phyloP scores from a whole-genome alignment of 2,888 invertebrate genomes.

The Nomada lathburiana region DNA sequence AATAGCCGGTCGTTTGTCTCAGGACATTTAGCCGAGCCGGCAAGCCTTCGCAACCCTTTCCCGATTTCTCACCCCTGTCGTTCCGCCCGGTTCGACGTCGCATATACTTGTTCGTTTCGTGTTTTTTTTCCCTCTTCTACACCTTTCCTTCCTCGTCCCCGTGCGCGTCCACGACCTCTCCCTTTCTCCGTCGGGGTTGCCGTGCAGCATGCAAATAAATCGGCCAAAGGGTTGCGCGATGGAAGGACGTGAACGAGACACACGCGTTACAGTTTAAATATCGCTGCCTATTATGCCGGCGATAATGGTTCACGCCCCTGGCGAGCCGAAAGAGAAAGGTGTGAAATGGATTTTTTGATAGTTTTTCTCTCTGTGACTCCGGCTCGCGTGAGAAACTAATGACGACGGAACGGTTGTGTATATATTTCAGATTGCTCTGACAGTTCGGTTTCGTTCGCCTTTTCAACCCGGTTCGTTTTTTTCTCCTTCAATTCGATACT shows the following conservation, averaged over 20 bases:
- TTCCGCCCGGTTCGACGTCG: slow-evolving; percentile 24
- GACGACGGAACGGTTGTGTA: slow-evolving; percentile 7
- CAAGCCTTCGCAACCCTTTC: slow-evolving; percentile 63
- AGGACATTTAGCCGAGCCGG: slow-evolving; percentile 21
- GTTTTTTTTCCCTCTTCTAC: slow-evolving; percentile 6
- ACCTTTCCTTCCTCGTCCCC: not conserved
- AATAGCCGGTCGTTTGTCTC: slow-evolving; percentile 74
- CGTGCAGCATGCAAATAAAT: slow-evolving; percentile 78
- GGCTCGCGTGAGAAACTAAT: slow-evolving; percentile 47
- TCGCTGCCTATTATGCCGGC: slow-evolving; percentile 79
- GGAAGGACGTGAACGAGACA: slow-evolving; percentile 34
- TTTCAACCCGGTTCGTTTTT: not conserved
- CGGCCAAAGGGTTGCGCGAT: slow-evolving; percentile 78
- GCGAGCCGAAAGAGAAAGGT: slow-evolving; percentile 42
- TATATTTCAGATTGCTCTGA: not conserved
- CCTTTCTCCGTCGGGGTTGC: not conserved
- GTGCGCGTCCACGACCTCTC: not conserved
- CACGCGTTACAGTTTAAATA: slow-evolving; percentile 83
- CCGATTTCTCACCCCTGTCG: slow-evolving; percentile 51
- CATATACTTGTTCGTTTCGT: slow-evolving; percentile 9
- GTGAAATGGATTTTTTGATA: slow-evolving; percentile 56
- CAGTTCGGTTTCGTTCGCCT: slow-evolving; percentile 7
- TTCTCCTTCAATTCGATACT: too few relatives aligned
- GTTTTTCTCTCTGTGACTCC: slow-evolving; percentile 40
- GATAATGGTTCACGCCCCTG: slow-evolving; percentile 82